Percentiles rank a stretch among this genome's conserved stretches.
phyloP scores from a whole-genome alignment of 2,113 vertebrate genomes.

The Tamias sibiricus region DNA sequence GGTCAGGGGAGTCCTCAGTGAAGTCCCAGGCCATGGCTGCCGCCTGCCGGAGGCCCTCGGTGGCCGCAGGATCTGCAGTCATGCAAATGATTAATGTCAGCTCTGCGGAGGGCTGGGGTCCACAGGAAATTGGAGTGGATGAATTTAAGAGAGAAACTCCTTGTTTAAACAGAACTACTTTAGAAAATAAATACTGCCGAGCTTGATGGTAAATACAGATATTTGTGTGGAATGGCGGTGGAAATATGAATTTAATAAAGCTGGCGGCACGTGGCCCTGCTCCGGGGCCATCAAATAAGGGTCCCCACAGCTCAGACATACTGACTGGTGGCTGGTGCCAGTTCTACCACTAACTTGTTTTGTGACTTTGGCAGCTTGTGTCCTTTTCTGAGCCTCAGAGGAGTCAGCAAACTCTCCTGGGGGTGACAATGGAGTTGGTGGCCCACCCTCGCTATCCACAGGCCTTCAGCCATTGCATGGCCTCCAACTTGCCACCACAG shows the following conservation, averaged over 20 bases:
- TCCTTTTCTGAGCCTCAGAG: background rate
- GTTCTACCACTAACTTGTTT: background rate
- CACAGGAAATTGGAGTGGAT: conserved; percentile 69
- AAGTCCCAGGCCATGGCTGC: background rate
- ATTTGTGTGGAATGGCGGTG: conserved; percentile 50
- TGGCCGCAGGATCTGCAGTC: conserved; percentile 13
- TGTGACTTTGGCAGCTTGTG: background rate
- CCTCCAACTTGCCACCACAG: no score
- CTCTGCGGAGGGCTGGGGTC: background rate
- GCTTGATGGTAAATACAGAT: conserved; percentile 71
- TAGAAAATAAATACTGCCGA: conserved; percentile 77
- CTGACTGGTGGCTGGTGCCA: background rate
- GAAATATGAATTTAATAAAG: conserved; percentile 75
- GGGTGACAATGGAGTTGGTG: background rate
- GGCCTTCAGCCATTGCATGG: background rate
- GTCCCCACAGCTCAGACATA: background rate
- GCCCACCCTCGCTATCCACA: background rate
- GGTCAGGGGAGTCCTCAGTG: background rate
- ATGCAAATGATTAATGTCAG: conserved; percentile 65
- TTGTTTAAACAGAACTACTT: conserved; percentile 79
- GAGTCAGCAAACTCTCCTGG: background rate
- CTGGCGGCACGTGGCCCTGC: conserved; percentile 20
- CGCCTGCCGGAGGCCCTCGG: conserved; percentile 45
- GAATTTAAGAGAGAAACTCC: conserved; percentile 78
- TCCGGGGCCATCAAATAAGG: background rate